phyloP scores from a whole-genome alignment of 2,797 vertebrate species.

The Epinephelus awoara region DNA sequence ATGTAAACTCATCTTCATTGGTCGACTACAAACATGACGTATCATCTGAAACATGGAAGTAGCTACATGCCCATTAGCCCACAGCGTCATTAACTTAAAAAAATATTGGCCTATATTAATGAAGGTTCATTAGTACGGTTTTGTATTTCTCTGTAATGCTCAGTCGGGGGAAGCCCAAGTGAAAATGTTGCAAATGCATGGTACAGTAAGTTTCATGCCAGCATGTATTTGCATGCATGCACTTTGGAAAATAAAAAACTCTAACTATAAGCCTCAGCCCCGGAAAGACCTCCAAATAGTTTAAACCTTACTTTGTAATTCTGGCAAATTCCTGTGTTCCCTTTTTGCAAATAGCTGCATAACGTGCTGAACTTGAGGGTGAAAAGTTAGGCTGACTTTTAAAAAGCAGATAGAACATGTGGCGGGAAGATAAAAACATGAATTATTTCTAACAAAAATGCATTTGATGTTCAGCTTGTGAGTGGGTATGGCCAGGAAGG shows the following conservation, averaged over 20 bases:
- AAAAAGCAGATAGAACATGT: conserved; percentile 16
- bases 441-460: conserved; percentile 47
- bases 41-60: too few relatives aligned
- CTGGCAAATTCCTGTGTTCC: conserved; percentile 1
- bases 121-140: too few relatives aligned
- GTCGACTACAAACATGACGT: too few relatives aligned
- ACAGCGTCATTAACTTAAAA: too few relatives aligned
- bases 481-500: conserved; percentile 18
- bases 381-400: conserved; percentile 11
- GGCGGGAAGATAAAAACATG: conserved; percentile 31
- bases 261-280: neutral
- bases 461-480: conserved; percentile 32
- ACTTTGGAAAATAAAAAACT: neutral
- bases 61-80: too few relatives aligned
- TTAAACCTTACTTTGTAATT: conserved; percentile 29
- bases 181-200: neutral
- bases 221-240: neutral
- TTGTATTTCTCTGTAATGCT: too few relatives aligned
- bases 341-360: neutral
- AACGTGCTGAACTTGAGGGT: neutral
- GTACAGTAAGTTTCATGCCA: neutral
- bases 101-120: too few relatives aligned
- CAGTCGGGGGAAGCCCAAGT: too few relatives aligned
- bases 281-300: conserved; percentile 1
- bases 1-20: too few relatives aligned